phyloP scores from a whole-genome alignment of 2,888 invertebrate species.

The Selenia dentaria region DNA sequence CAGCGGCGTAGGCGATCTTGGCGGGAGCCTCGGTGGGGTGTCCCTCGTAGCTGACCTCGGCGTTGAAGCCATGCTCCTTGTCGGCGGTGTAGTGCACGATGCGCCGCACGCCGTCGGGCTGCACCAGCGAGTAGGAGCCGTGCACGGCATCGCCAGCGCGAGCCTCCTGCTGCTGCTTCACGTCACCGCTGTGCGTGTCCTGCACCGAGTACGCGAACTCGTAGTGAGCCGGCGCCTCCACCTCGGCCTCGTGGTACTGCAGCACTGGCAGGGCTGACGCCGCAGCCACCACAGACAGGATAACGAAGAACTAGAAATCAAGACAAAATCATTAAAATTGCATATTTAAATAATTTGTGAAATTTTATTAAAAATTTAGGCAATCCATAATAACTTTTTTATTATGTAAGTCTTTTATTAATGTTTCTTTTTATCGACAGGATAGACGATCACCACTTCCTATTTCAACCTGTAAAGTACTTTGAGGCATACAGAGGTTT shows the following conservation, averaged over 20 bases:
- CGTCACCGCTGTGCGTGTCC: constrained; percentile 70
- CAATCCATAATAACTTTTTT: no score
- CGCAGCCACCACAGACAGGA: constrained; percentile 44
- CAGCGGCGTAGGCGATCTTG: constrained; percentile 41
- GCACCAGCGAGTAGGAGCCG: constrained; percentile 76
- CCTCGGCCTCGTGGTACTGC: constrained; percentile 54
- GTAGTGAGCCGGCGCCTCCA: constrained; percentile 68
- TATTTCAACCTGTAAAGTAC: no score
- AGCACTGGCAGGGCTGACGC: constrained; percentile 41
- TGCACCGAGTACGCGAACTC: constrained; percentile 75
- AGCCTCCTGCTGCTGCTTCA: constrained; percentile 74
- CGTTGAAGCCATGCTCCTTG: constrained; percentile 73
- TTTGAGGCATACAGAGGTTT: no score
- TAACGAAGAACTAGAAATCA: constrained; percentile 1
- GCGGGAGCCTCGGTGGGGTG: constrained; percentile 50
- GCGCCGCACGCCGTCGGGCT: constrained; percentile 73
- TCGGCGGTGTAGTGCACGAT: constrained; percentile 77
- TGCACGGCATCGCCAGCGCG: constrained; percentile 72
- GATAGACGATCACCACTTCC: no score
- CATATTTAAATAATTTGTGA: no score
- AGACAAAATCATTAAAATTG: no score
- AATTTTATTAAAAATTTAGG: no score
- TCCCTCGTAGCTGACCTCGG: constrained; percentile 73
- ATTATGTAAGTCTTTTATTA: no score
- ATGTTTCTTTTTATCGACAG: no score